Evolutionary conservation across 2,113 vertebrate species (phyloP), one percentile per base, ranked within the genome.

Genomic region (Labeo rohita): DNA sequence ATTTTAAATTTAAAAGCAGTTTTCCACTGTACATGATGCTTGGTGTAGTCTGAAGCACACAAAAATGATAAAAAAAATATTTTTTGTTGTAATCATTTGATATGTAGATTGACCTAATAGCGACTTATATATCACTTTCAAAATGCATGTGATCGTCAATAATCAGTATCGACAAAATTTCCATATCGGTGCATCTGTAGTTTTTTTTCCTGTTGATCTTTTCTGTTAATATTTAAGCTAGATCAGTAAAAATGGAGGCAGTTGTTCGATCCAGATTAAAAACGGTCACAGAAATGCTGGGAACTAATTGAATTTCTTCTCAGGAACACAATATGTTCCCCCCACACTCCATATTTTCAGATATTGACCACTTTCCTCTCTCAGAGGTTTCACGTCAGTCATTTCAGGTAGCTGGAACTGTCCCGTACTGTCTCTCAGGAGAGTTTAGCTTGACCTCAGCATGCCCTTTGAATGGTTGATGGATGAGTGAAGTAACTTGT

Each of bases 391-490:
- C 63, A 36, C 2, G 16, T 66, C 80, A 82, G 23, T 82, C 45
- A 50, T 68, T 52, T 68, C 3, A 28, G 43, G 1, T 52, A 18
- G 74, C 47, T 10, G 15, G 21, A 36, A 68, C 61, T 82, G 63
- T 52, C 63, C 77, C 1, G 13, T 50, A 34, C 5, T 13, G 61
- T 50, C 63, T 68, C 61, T 68, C 79, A 49, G 9, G 80, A 68
- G 80, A 66, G 50, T 80, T 80, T n/a, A 96, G 95, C 91, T 82
- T 77, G 75, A 77, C 75, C 75, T 88, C 34, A 21, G 12, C 3
- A 49, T 85, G 74, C 61, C 88, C 47, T 82, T 82, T 52, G 61
- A 65, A 80, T 86, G 56, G 54, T 61, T 45, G 18, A 80, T 54
- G n/a, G 3, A 23, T 74, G 23, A 21, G 73, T 85, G 0, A 47